Evolutionary conservation across 2,888 invertebrate species (phyloP).

Genomic region (Osmoderma eremita): DNA sequence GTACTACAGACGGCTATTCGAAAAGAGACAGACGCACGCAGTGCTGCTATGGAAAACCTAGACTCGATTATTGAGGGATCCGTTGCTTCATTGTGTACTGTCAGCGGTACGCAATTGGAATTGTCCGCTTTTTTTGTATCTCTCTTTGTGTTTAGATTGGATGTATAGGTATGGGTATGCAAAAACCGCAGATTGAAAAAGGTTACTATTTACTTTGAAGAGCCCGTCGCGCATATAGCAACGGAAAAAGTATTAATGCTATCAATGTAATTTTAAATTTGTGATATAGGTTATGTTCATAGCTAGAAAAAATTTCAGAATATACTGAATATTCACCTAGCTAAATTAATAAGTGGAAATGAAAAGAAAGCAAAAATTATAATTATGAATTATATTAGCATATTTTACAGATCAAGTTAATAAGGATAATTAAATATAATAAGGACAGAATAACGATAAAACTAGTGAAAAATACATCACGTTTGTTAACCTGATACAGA

Average conservation of each 20-base stretch:
- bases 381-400: not conserved
- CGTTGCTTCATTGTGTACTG: slow-evolving; percentile 46
- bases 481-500: not conserved
- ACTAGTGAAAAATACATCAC: slow-evolving; percentile 3
- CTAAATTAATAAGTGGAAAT: too few relatives aligned
- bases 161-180: slow-evolving; percentile 1
- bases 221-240: not conserved
- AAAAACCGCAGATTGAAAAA: slow-evolving; percentile 24
- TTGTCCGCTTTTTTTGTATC: slow-evolving; percentile 29
- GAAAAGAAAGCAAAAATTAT: too few relatives aligned
- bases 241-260: too few relatives aligned
- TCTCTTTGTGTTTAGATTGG: slow-evolving; percentile 8
- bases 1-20: slow-evolving; percentile 50
- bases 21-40: slow-evolving; percentile 42
- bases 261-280: too few relatives aligned
- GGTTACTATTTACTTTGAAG: slow-evolving; percentile 15
- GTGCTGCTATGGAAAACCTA: slow-evolving; percentile 56
- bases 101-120: slow-evolving; percentile 30
- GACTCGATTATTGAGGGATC: slow-evolving; percentile 45
- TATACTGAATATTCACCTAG: too few relatives aligned
- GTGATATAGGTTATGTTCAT: too few relatives aligned
- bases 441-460: not conserved
- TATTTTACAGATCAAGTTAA: not conserved
- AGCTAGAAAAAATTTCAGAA: too few relatives aligned
- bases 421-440: slow-evolving; percentile 10